Evolutionary conservation across 1,140 invertebrate species (phyloP).

Genomic region (Meloidogyne hapla): DNA sequence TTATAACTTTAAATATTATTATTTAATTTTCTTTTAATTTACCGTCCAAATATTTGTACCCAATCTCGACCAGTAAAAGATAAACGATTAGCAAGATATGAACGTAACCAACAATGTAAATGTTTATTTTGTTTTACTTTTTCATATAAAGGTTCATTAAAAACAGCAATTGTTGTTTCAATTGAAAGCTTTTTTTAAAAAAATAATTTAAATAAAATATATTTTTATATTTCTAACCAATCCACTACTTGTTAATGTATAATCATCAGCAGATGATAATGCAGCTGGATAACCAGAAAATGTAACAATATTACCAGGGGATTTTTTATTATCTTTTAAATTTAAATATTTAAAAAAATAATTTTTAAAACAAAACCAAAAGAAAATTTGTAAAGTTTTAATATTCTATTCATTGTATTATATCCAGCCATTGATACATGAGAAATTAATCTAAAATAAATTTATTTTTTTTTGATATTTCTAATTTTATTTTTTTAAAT

Average conservation of each 20-base stretch:
- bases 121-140: slow-evolving; percentile 68
- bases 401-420: slow-evolving; percentile 61
- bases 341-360: slow-evolving; percentile 20
- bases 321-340: slow-evolving; percentile 33
- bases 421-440: slow-evolving; percentile 61
- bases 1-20: slow-evolving; percentile 68
- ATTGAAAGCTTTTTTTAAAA: slow-evolving; percentile 64
- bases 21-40: not conserved
- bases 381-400: slow-evolving; percentile 63
- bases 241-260: slow-evolving; percentile 74
- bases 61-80: slow-evolving; percentile 69
- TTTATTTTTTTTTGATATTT: slow-evolving; percentile 17
- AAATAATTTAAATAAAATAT: not conserved
- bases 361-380: slow-evolving; percentile 42
- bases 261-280: slow-evolving; percentile 83
- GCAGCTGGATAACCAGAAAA: slow-evolving; percentile 86
- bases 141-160: slow-evolving; percentile 70
- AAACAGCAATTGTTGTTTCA: slow-evolving; percentile 77
- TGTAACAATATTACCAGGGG: slow-evolving; percentile 71
- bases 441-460: slow-evolving; percentile 51
- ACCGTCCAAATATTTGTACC: slow-evolving; percentile 35
- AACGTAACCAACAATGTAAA: slow-evolving; percentile 72
- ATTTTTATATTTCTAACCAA: slow-evolving; percentile 67
- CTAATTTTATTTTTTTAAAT: too few relatives aligned
- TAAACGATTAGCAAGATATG: slow-evolving; percentile 81